Evolutionary conservation across 2,888 invertebrate genomes (phyloP).

Genomic region (Agrilus cyanescens): DNA sequence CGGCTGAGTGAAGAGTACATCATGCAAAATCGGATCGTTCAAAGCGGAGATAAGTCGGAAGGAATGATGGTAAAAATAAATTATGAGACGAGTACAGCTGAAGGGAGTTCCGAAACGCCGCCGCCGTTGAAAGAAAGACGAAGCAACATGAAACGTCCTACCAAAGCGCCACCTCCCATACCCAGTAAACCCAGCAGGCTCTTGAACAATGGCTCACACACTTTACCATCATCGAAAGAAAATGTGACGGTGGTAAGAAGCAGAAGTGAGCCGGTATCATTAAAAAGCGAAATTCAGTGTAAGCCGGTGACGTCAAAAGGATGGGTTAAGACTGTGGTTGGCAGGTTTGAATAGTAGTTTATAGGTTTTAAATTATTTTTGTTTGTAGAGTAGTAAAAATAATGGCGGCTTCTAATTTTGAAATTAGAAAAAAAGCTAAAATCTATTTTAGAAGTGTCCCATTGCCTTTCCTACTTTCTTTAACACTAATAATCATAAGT

Average conservation of each 20-base stretch:
- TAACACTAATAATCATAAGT: no score
- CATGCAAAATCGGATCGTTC: slow-evolving; percentile 19
- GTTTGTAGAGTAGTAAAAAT: no score
- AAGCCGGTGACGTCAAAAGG: slow-evolving; percentile 34
- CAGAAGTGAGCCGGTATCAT: neutral
- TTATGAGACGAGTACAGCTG: neutral
- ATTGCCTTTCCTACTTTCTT: no score
- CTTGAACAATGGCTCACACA: slow-evolving; percentile 7
- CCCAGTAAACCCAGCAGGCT: slow-evolving; percentile 45
- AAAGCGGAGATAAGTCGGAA: slow-evolving; percentile 22
- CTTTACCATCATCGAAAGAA: slow-evolving; percentile 1
- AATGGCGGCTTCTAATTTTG: no score
- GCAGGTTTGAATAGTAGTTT: slow-evolving; percentile 50
- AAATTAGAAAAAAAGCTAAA: no score
- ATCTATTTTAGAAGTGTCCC: no score
- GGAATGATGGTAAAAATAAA: slow-evolving; percentile 12
- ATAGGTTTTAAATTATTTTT: neutral
- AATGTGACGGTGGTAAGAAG: slow-evolving; percentile 3
- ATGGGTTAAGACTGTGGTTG: slow-evolving; percentile 66
- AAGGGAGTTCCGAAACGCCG: neutral
- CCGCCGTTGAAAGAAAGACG: neutral
- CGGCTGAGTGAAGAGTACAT: slow-evolving; percentile 26
- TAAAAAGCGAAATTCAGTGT: neutral
- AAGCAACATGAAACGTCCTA: slow-evolving; percentile 25
- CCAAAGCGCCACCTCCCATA: slow-evolving; percentile 51